Evolutionary conservation across 2,797 vertebrate species (phyloP), one percentile per base, ranked within the genome.

Genomic region (Echiichthys vipera): DNA sequence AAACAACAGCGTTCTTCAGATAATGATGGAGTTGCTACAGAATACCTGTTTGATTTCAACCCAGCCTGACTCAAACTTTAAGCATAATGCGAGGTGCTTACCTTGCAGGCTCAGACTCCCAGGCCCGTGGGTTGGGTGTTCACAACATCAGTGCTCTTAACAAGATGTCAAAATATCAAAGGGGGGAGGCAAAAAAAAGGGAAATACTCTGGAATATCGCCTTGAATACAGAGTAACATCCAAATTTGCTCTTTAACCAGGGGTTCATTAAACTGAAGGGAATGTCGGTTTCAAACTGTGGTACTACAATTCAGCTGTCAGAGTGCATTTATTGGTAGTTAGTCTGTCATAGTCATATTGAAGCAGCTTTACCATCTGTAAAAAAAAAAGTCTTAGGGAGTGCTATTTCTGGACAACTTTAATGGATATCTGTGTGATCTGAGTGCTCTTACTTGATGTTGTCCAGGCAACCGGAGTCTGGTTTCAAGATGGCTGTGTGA

Each of bases 401-500:
- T 4, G 58, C 84, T 86, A 86, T 87, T 89, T 89, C 77, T 80
- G 62, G 74, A 65, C 7, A 20, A 34, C 77, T 81, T 70, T 70
- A 86, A 90, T 81, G 72, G 74, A 77, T 51, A 74, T 73, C 51
- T 71, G 78, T 56, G 29, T 46, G 66, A 86, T 83, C 51, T 36
- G 72, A 89, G 82, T 81, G 72, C 83, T 94, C 98, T 99, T 97
- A 99, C 98, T 98, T 99, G 94, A 99, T 98, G 92, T 99, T 99
- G 94, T 99, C 98, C 89, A 99, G 95, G 93, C 98, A 99, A 91
- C 98, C 97, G 4, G 97, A 97, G 93, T 99, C 98, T 2, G 98
- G 98, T 91, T 99, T 99, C 92, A 99, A 92, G 90, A 99, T 98
- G 88, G 98, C 97, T 32, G 98, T 98, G 92, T 99, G 98, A 92